A percentile compares a stretch with the other conserved stretches of the same genome.
Evolutionary conservation across 2,113 vertebrate genomes (phyloP).

Genomic region (Stomatorhinus ivindoensis): DNA sequence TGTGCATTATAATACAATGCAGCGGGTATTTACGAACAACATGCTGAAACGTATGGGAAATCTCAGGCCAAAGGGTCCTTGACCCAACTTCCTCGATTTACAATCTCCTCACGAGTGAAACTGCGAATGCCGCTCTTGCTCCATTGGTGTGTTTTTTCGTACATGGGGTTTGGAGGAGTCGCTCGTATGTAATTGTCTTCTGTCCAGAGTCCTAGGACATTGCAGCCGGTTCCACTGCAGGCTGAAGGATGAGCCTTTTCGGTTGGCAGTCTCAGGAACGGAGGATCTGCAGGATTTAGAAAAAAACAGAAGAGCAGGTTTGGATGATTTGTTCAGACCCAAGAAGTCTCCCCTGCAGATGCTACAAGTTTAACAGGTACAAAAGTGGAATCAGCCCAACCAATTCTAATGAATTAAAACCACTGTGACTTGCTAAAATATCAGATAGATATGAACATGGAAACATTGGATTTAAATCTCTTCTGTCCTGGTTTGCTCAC

Average conservation of each 20-base stretch:
- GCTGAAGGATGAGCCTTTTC: constrained; percentile 41
- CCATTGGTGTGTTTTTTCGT: neutral
- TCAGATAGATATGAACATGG: neutral
- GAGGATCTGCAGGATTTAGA: constrained; percentile 58
- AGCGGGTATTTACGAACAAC: constrained; percentile 82
- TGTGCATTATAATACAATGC: constrained; percentile 98
- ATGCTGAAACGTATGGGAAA: constrained; percentile 81
- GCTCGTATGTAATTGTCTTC: constrained; percentile 34
- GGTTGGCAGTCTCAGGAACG: constrained; percentile 52
- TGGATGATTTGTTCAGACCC: constrained; percentile 10
- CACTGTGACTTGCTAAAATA: neutral
- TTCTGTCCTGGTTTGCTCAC: constrained; percentile 29
- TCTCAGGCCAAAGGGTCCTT: constrained; percentile 56
- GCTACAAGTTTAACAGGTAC: neutral
- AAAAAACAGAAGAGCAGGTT: constrained; percentile 1
- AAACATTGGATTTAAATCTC: constrained; percentile 5
- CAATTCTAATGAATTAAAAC: neutral
- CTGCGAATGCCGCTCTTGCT: constrained; percentile 7
- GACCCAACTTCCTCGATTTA: constrained; percentile 55
- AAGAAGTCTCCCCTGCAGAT: constrained; percentile 3
- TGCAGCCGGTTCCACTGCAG: constrained; percentile 34
- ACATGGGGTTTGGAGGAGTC: constrained; percentile 14
- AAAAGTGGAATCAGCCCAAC: neutral
- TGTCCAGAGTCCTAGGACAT: constrained; percentile 18
- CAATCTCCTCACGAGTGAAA: constrained; percentile 25